Evolutionary conservation across 2,888 invertebrate genomes (phyloP).

Genomic region (Papilio protenor): DNA sequence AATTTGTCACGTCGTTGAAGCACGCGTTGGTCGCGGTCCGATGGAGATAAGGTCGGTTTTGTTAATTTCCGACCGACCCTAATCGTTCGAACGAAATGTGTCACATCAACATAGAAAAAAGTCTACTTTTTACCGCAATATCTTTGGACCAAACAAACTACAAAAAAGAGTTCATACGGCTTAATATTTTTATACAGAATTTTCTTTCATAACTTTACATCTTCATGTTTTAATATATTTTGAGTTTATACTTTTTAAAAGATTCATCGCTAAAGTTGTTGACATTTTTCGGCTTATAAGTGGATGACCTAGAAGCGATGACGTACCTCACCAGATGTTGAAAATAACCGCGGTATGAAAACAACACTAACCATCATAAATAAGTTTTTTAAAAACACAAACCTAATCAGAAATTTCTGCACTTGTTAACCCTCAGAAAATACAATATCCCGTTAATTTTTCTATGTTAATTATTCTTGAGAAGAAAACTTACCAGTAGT

Average conservation of each 20-base stretch:
- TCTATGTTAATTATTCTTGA: not conserved
- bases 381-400: not conserved
- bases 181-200: not conserved
- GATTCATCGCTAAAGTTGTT: slow-evolving; percentile 1
- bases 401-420: not conserved
- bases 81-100: not conserved
- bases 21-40: slow-evolving; percentile 15
- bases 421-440: not conserved
- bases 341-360: not conserved
- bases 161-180: not conserved
- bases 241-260: not conserved
- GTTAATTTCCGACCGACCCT: slow-evolving; percentile 20
- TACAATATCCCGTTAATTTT: not conserved
- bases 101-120: not conserved
- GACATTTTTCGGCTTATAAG: slow-evolving; percentile 9
- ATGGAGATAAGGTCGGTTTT: slow-evolving; percentile 1
- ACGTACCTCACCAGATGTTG: not conserved
- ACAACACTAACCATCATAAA: not conserved
- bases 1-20: slow-evolving; percentile 30
- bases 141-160: not conserved
- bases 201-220: not conserved
- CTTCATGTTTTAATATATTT: not conserved
- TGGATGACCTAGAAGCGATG: slow-evolving; percentile 2
- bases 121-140: not conserved
- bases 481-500: slow-evolving; percentile 66